Evolutionary conservation across 35 echinoderm and acorn worm genomes (phyloP).

Genomic region (Ophiothrix spiculata): DNA sequence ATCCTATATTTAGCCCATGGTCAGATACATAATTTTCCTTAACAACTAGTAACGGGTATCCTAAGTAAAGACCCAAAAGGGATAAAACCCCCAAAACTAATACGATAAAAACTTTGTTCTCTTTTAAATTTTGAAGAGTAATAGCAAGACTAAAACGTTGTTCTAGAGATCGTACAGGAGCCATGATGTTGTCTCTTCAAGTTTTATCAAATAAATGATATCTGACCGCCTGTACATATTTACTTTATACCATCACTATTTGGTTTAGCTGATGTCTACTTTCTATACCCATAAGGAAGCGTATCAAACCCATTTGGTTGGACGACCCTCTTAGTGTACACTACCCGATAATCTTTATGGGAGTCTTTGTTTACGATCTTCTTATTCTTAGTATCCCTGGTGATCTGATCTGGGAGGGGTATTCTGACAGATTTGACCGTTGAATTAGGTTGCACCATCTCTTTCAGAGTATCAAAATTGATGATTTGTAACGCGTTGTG

Average conservation of each 20-base stretch:
- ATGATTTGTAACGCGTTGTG: conserved; percentile 16
- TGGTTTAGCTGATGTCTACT: background rate
- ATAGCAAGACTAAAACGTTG: background rate
- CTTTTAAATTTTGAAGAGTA: background rate
- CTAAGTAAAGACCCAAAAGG: background rate
- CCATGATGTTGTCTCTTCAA: background rate
- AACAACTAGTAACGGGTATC: background rate
- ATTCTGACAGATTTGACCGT: background rate
- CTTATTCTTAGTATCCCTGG: conserved; percentile 13
- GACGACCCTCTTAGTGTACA: conserved; percentile 41
- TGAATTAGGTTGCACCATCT: background rate
- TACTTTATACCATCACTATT: no score
- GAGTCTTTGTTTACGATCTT: conserved; percentile 4
- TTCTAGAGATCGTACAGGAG: background rate
- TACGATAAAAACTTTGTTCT: background rate
- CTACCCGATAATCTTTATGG: conserved; percentile 53
- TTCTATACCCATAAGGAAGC: conserved; percentile 34
- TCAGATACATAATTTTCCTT: background rate
- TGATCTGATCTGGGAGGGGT: conserved; percentile 21
- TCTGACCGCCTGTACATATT: no score
- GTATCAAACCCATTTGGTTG: conserved; percentile 13
- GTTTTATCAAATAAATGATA: background rate
- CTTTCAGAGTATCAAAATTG: conserved; percentile 43
- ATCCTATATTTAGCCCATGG: background rate
- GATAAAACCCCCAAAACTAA: background rate